Evolutionary conservation across 2,113 vertebrate species (phyloP), one percentile per base, ranked within the genome.

Genomic region (Accipiter cooperii): DNA sequence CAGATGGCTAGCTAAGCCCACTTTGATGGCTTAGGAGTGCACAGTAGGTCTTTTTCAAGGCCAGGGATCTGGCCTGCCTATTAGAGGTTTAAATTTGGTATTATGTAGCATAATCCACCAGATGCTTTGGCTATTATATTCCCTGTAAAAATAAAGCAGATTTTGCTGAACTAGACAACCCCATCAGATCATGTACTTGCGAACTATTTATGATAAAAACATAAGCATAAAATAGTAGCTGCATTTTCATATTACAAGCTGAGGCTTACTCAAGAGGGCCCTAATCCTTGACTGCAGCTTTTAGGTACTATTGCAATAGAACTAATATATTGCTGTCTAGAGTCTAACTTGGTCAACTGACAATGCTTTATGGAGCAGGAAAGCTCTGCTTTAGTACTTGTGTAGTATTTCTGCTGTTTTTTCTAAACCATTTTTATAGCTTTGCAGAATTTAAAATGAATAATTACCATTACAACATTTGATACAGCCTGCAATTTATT

Each of bases 141-240:
- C 58, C 55, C 66, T 77, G 61, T 90, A 85, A 88, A 96, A 93
- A 93, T 83, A 90, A 95, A 95, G 78, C 78, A 96, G 85, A 85
- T 90, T 90, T 85, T 80, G 68, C 82, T 84, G 66, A 92, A 80
- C 42, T 69, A 42, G 63, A 22, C 54, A 74, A 38, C 46, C 34
- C 40, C 40, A 66, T 83, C 42, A 15, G 88, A 92, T 88, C 88
- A 63, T 46, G 68, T 66, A 66, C 58, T 90, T 88, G 81, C 1
- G 0, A 88, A 88, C 40, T 90, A 44, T 91, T 96, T 83, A 58
- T 89, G 55, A 75, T 73, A 44, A 77, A 90, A 96, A 63, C 51
- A 66, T 58, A 54, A 86, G 33, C 55, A 77, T 40, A 65, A 88
- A 83, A 73, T 14, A 74, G 49, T 83, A 49, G 49, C 64, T 89